Base-by-base conservation (phyloP, 2,113 vertebrate genomes). In the Uria lomvia region DNA sequence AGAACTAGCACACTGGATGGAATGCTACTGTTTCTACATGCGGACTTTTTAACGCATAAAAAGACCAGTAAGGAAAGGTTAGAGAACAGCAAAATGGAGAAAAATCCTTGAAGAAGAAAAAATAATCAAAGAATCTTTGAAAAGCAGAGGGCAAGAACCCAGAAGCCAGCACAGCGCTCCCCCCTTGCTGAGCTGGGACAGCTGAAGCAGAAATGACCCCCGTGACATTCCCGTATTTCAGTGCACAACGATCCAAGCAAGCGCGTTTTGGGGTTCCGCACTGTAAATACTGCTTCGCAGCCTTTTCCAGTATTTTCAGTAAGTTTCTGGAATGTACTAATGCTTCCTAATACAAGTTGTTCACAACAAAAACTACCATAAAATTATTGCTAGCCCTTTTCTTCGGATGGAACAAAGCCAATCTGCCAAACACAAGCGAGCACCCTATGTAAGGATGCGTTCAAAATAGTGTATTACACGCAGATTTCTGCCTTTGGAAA, bases 221-320 rank as follows among this genome's bases (percentile, higher is more conserved):
- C 3, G 1, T 5, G 30, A 78, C 18, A 32, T 12, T n/a, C 47
- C 49, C 11, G 0, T 4, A 27, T 55, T n/a, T 66, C 75, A 73
- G 49, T 4, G 32, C 32, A 62, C 18, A 22, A 56, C 30, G 19
- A 52, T 5, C 74, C 32, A n/a, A 15, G 20, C 1, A 27, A 15
- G 65, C 38, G 47, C 26, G 20, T 27, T 27, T 6, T 4, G 78
- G 72, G 58, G 43, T 59, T 45, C 70, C 49, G 40, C 63, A 12
- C 65, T 6, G 21, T 2, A 50, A 32, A 50, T 3, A 6, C 0
- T 15, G 15, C 65, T 30, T 58, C 16, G 0, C 12, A 18, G 22
- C 11, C 58, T 65, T 38, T 29, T 32, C 12, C 79, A 34, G 53
- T 58, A 34, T 36, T 59, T 59, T 38, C 72, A 56, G 22, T 9